A percentile compares a stretch with the other conserved stretches of the same genome.
These are phyloP conservation scores for Drosophila grimshawi DNA, from an alignment of 1,140 invertebrate species.

Conservation along the genomic window DNA sequence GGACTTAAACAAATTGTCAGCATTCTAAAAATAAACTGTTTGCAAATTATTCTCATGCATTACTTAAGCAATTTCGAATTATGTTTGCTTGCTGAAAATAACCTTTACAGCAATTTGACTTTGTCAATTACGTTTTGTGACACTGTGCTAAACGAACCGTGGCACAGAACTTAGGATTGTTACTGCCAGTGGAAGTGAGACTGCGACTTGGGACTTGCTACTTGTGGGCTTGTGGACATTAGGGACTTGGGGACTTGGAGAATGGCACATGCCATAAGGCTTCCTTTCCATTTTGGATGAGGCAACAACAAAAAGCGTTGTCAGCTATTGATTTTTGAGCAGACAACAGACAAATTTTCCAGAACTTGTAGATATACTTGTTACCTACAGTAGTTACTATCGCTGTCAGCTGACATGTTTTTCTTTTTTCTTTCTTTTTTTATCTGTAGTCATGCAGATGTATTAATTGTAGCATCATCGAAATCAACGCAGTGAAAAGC, in stretches of 20 bases:
- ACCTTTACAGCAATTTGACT: slow-evolving; percentile 27
- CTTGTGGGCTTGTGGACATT: too few relatives aligned
- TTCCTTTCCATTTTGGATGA: slow-evolving; percentile 11
- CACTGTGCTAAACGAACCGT: slow-evolving; percentile 52
- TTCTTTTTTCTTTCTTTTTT: too few relatives aligned
- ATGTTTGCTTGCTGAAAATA: slow-evolving; percentile 1
- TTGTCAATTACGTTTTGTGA: slow-evolving; percentile 36
- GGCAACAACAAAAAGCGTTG: not conserved
- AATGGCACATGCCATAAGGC: slow-evolving; percentile 24
- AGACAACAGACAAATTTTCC: slow-evolving; percentile 27
- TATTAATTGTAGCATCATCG: slow-evolving; percentile 16
- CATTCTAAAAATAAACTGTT: not conserved
- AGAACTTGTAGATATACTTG: slow-evolving; percentile 14
- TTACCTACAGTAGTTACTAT: slow-evolving; percentile 19
- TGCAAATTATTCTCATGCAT: not conserved
- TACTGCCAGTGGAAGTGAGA: not conserved
- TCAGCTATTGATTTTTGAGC: slow-evolving; percentile 59
- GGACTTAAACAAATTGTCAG: not conserved
- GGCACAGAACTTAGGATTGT: slow-evolving; percentile 7
- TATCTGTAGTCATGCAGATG: not conserved
- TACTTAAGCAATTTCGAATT: not conserved
- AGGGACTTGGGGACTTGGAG: slow-evolving; percentile 7
- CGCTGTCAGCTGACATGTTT: not conserved
- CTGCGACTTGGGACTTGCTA: too few relatives aligned
- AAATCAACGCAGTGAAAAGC: slow-evolving; percentile 24